Evolutionary conservation across 2,888 invertebrate genomes (phyloP).

Genomic region (Oasisia sp.): DNA sequence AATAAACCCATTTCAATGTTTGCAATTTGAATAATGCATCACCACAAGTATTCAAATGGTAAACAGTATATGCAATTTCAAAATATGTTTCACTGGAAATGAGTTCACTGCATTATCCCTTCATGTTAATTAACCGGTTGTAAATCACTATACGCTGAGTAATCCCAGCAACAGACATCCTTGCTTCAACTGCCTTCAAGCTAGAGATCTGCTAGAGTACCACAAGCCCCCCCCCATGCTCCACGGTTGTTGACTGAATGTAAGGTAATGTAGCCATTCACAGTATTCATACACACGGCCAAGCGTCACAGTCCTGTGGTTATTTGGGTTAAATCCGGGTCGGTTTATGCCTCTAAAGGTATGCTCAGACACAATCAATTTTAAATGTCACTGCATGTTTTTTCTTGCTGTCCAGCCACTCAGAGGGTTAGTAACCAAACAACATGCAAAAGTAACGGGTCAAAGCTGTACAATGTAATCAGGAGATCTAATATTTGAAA

Average conservation of each 20-base stretch:
- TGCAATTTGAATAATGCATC: too few species aligned
- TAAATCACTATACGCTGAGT: not conserved
- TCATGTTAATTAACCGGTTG: not conserved
- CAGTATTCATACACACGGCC: not conserved
- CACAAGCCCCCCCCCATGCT: not conserved
- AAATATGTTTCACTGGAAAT: too few species aligned
- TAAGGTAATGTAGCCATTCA: not conserved
- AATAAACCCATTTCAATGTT: too few species aligned
- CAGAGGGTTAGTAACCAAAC: not conserved
- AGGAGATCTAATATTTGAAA: not conserved
- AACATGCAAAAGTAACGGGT: not conserved
- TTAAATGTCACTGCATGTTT: not conserved
- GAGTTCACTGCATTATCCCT: too few species aligned
- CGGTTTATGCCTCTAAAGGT: not conserved
- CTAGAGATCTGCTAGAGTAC: not conserved
- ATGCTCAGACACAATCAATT: not conserved
- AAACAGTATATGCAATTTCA: too few species aligned
- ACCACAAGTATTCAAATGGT: too few species aligned
- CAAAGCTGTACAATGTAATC: not conserved
- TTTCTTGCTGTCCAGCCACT: not conserved
- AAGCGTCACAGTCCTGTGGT: not conserved
- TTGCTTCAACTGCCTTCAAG: not conserved
- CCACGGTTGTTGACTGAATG: not conserved
- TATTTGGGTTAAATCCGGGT: conserved; percentile 13
- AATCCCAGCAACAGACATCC: too few species aligned